Percentiles rank a stretch among this genome's conserved stretches.
phyloP scores from a whole-genome alignment of 2,888 invertebrate species.

The Frankliniella fusca region DNA sequence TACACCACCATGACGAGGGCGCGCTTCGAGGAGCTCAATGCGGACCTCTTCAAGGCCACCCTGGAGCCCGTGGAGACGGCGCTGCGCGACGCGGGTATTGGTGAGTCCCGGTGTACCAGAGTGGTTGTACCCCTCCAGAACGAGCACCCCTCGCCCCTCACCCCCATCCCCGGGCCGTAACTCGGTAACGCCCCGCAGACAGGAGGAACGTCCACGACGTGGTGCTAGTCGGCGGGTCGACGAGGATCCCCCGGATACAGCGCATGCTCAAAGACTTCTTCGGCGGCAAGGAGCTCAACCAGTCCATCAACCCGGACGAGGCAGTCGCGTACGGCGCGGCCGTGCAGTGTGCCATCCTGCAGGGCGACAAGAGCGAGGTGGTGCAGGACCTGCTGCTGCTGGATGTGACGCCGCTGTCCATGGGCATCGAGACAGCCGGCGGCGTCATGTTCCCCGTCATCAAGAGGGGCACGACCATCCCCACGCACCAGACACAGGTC shows the following conservation, averaged over 20 bases:
- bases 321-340: conserved; percentile 53
- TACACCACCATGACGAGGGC: conserved; percentile 53
- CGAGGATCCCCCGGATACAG: conserved; percentile 52
- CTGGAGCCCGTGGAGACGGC: conserved; percentile 57
- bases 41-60: conserved; percentile 55
- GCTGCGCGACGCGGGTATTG: conserved; percentile 53
- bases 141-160: background rate
- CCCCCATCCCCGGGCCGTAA: background rate
- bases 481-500: conserved; percentile 52
- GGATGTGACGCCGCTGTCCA: conserved; percentile 32
- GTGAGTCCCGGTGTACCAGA: background rate
- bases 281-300: conserved; percentile 50
- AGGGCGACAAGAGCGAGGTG: conserved; percentile 49
- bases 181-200: conserved; percentile 41
- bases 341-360: conserved; percentile 15
- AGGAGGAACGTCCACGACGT: conserved; percentile 50
- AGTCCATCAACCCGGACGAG: conserved; percentile 44
- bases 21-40: conserved; percentile 54
- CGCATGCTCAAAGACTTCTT: conserved; percentile 42
- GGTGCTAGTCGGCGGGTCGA: conserved; percentile 56
- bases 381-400: conserved; percentile 49
- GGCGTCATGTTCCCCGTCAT: conserved; percentile 61
- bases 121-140: background rate
- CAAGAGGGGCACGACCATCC: conserved; percentile 58
- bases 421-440: conserved; percentile 60